Conservation (phyloP, 2,888 invertebrate genomes). For the Amblyjoppa proteus region DNA sequence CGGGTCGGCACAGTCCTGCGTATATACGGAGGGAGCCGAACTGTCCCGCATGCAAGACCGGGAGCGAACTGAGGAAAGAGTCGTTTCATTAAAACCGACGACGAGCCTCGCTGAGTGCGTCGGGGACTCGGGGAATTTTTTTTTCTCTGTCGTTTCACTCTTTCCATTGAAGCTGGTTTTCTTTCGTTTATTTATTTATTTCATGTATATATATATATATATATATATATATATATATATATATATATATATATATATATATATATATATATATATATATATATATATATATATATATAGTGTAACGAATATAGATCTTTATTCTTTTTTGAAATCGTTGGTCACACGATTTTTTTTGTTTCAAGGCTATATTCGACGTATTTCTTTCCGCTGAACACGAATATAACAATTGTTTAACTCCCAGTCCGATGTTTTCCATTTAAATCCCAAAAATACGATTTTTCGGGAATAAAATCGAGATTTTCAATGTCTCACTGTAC, state of each 20-base stretch:
- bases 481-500: too few species aligned
- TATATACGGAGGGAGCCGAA: conserved; percentile 6
- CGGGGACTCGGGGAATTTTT: conserved; percentile 38
- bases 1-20: conserved; percentile 1
- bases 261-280: neutral
- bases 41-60: conserved; percentile 1
- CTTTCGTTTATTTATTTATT: neutral
- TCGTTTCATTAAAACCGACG: conserved; percentile 57
- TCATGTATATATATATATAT: neutral
- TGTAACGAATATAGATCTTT: too few species aligned
- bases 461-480: too few species aligned
- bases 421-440: too few species aligned
- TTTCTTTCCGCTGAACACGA: too few species aligned
- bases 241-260: neutral
- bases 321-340: too few species aligned
- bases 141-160: conserved; percentile 18
- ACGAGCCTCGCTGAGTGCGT: conserved; percentile 40
- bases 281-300: too few species aligned
- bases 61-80: conserved; percentile 29
- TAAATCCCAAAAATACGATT: too few species aligned
- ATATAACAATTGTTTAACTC: too few species aligned
- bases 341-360: too few species aligned
- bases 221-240: too few species aligned
- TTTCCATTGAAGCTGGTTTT: conserved; percentile 5
- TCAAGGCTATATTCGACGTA: too few species aligned